phyloP scores from a whole-genome alignment of 2,888 invertebrate genomes.

The Pyrochroa serraticornis region DNA sequence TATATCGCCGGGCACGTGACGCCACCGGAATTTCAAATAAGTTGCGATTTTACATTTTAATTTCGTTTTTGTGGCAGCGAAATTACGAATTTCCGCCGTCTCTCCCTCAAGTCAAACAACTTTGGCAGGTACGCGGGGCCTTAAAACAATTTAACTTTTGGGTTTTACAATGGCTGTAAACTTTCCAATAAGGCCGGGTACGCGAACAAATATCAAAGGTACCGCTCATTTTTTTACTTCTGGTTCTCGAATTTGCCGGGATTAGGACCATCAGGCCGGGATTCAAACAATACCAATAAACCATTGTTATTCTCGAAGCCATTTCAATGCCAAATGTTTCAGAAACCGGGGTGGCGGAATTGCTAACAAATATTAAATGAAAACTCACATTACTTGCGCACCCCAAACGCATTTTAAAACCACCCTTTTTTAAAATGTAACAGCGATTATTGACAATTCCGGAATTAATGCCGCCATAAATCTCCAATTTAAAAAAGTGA shows the following conservation, averaged over 20 bases:
- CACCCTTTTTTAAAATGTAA: slow-evolving; percentile 5
- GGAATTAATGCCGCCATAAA: slow-evolving; percentile 32
- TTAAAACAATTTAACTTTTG: too few relatives aligned
- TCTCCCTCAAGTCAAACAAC: too few relatives aligned
- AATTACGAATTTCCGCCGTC: too few relatives aligned
- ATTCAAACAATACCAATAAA: slow-evolving; percentile 31
- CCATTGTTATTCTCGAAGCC: slow-evolving; percentile 23
- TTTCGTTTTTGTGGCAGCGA: slow-evolving; percentile 6
- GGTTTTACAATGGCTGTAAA: slow-evolving; percentile 1
- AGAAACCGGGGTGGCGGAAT: slow-evolving; percentile 6
- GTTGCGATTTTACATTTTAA: slow-evolving; percentile 18
- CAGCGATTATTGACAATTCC: slow-evolving; percentile 28
- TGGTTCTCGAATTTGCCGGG: slow-evolving; percentile 10
- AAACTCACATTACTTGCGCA: not conserved
- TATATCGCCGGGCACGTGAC: slow-evolving; percentile 10
- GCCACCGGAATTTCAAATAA: slow-evolving; percentile 27
- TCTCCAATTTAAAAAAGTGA: slow-evolving; percentile 28
- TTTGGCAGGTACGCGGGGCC: too few relatives aligned
- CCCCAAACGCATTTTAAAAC: slow-evolving; percentile 16
- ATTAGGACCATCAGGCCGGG: slow-evolving; percentile 4
- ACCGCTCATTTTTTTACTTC: slow-evolving; percentile 11
- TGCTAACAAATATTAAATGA: not conserved
- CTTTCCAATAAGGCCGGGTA: not conserved
- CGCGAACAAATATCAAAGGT: slow-evolving; percentile 13
- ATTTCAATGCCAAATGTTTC: slow-evolving; percentile 23